Percentiles rank a stretch among this genome's conserved stretches.
These are phyloP conservation scores for Apantesis nais DNA, from an alignment of 2,888 invertebrate genomes.

Conservation along the genomic window DNA sequence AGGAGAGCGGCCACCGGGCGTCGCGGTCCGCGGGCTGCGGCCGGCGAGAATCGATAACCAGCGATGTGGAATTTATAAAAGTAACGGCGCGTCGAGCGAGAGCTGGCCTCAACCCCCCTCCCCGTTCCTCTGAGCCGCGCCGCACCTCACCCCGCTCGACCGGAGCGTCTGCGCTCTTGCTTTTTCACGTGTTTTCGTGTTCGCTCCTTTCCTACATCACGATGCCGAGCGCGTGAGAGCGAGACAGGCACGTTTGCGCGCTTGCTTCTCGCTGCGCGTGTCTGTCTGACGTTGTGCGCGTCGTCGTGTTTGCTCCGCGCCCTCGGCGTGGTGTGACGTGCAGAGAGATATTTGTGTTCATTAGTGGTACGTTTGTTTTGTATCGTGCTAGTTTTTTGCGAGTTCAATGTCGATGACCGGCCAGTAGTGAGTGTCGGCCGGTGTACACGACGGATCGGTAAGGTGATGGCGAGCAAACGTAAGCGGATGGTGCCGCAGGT, in stretches of 20 bases:
- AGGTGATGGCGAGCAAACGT: conserved; percentile 27
- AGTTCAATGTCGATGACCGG: conserved; percentile 9
- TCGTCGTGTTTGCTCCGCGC: conserved; percentile 64
- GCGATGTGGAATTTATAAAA: conserved; percentile 63
- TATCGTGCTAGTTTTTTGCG: neutral
- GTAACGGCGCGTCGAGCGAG: conserved; percentile 35
- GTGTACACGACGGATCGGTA: neutral
- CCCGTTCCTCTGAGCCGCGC: conserved; percentile 22
- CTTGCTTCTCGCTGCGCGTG: conserved; percentile 76
- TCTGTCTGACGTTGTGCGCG: conserved; percentile 78
- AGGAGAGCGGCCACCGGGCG: neutral
- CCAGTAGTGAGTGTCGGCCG: neutral
- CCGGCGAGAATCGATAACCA: conserved; percentile 62
- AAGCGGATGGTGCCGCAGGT: conserved; percentile 14
- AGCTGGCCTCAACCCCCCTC: conserved; percentile 24
- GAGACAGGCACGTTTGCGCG: conserved; percentile 60
- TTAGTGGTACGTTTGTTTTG: neutral
- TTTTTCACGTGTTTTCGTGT: conserved; percentile 66
- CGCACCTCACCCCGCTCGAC: conserved; percentile 27
- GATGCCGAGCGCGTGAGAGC: conserved; percentile 48
- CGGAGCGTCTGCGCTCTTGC: conserved; percentile 78
- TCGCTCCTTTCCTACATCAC: conserved; percentile 47
- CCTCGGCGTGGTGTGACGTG: conserved; percentile 62
- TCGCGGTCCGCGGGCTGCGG: conserved; percentile 16
- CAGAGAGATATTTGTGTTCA: conserved; percentile 31